A percentile compares a stretch with the other conserved stretches of the same genome.
These are phyloP conservation scores for Amphilophus citrinellus DNA, from an alignment of 2,113 vertebrate species.

Conservation along the genomic window DNA sequence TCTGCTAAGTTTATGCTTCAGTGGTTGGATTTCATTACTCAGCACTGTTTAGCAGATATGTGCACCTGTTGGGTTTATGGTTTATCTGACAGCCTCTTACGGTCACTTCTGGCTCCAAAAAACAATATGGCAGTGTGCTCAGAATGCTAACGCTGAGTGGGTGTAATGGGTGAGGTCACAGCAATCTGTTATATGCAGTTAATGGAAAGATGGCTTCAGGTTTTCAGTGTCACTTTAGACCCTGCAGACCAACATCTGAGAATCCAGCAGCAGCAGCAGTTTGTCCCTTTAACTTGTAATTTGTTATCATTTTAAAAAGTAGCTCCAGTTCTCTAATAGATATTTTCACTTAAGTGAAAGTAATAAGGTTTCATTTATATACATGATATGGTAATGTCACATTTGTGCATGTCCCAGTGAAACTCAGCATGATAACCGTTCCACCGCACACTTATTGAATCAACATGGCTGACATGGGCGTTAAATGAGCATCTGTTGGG, in stretches of 20 bases:
- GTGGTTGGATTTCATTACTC: neutral
- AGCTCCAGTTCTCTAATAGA: neutral
- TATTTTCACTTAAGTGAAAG: constrained; percentile 10
- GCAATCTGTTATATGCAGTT: neutral
- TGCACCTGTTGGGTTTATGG: too few relatives aligned
- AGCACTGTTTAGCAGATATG: neutral
- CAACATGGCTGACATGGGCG: constrained; percentile 28
- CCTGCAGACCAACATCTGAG: neutral
- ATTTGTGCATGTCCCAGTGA: constrained; percentile 40
- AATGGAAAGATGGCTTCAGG: neutral
- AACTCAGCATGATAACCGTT: constrained; percentile 25
- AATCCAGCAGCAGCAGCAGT: neutral
- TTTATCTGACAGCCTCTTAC: too few relatives aligned
- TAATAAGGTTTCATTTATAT: constrained; percentile 15
- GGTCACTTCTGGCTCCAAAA: too few relatives aligned
- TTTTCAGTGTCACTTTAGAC: neutral
- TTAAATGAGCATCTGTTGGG: neutral
- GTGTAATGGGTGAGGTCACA: too few relatives aligned
- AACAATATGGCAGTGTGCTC: neutral
- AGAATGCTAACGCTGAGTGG: neutral
- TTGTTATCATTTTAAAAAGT: constrained; percentile 15
- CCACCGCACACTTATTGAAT: constrained; percentile 5
- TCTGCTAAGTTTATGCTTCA: neutral
- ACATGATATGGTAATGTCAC: constrained; percentile 13
- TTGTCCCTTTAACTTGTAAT: neutral